phyloP scores from a whole-genome alignment of 2,888 invertebrate genomes.

The Coleophora flavipennella region DNA sequence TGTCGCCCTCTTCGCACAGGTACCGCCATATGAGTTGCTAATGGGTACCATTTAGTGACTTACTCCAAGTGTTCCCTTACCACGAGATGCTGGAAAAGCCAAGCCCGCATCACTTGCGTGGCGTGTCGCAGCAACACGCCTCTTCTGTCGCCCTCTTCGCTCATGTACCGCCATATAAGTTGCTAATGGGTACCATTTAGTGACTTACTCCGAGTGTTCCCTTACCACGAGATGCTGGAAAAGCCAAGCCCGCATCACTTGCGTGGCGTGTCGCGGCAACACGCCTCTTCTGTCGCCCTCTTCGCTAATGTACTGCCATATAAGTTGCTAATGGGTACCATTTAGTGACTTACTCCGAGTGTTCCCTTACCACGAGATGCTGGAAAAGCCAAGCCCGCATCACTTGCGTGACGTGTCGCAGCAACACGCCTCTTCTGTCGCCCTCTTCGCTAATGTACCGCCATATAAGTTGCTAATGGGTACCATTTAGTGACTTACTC shows the following conservation, averaged over 20 bases:
- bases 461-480: too few relatives aligned
- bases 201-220: too few relatives aligned
- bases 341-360: too few relatives aligned
- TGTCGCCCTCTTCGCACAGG: conserved; percentile 77
- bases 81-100: conserved; percentile 97
- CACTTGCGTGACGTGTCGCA: conserved; percentile 95
- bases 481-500: too few relatives aligned
- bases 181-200: too few relatives aligned
- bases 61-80: conserved; percentile 66
- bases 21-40: too few relatives aligned
- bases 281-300: conserved; percentile 89
- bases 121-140: conserved; percentile 96
- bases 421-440: conserved; percentile 92
- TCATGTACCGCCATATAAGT: too few relatives aligned
- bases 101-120: conserved; percentile 95
- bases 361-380: conserved; percentile 88
- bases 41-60: too few relatives aligned
- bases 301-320: conserved; percentile 37
- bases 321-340: too few relatives aligned
- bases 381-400: conserved; percentile 98
- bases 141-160: conserved; percentile 80
- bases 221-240: conserved; percentile 96
- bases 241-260: conserved; percentile 96
- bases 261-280: conserved; percentile 95
- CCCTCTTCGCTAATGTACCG: conserved; percentile 69